Conservation (phyloP, 2,113 vertebrate genomes). For the Naja naja region DNA sequence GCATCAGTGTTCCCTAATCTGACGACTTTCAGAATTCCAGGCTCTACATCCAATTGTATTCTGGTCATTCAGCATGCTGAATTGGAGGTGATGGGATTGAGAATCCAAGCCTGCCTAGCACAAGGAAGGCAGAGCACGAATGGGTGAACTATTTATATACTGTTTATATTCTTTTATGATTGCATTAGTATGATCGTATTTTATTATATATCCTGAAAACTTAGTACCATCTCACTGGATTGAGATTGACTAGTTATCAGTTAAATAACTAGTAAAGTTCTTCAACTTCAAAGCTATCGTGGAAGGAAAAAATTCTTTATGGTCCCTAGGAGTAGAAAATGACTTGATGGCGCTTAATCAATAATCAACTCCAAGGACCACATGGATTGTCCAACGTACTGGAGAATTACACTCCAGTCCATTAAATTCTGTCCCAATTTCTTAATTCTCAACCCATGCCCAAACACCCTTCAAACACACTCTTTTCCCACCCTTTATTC, state of each 20-base stretch:
- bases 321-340: not conserved
- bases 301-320: not conserved
- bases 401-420: not conserved
- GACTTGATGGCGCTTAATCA: not conserved
- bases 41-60: not conserved
- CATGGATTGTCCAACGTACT: not conserved
- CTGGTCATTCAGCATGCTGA: not conserved
- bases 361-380: not conserved
- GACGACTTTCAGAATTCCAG: not conserved
- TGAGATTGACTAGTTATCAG: not conserved
- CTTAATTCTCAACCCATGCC: not conserved
- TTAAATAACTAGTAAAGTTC: not conserved
- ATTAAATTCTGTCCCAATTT: not conserved
- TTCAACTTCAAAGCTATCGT: not conserved
- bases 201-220: not conserved
- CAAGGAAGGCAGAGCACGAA: not conserved
- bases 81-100: not conserved
- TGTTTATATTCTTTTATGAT: not conserved
- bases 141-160: not conserved
- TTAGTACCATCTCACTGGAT: not conserved
- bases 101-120: not conserved
- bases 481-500: not conserved
- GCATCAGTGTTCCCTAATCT: not conserved
- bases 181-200: not conserved
- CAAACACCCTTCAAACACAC: not conserved